Base-by-base conservation (phyloP, 2,113 vertebrate genomes). In the Ptychochromis oligacanthus region DNA sequence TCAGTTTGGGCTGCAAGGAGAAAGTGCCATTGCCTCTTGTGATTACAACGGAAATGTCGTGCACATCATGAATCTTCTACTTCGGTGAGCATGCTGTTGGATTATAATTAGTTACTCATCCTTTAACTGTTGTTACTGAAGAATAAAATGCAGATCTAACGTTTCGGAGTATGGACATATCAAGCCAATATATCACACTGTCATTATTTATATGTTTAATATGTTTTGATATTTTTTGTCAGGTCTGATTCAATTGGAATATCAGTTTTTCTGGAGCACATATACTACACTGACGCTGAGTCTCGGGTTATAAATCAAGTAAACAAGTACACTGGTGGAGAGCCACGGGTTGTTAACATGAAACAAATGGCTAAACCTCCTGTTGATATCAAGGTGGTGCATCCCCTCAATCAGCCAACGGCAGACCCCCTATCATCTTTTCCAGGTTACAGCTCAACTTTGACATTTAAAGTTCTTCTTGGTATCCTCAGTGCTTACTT, bases 301-400 rank as follows among this genome's bases (percentile, higher is more conserved):
- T 95, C 94, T 3, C 92, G 89, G 43, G 89, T 90, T 3, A 96
- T 99, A 86, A 96, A 93, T 91, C 94, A 92, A 94, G 91, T 96
- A 28, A 94, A 96, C 90, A 99, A 97, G 88, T 95, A 95, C 64
- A 96, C 94, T 0, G 97, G 97, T n/a, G 95, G 96, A n/a, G 76
- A 93, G n/a, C 36, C 92, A 8, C 90, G 94, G 59, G 95, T 89
- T 36, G 94, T 98, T 38, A 96, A 91, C 80, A 80, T 93, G 26
- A 94, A 93, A 49, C 80, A 83, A 31, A 92, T 96, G 55, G 78
- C 87, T 75, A 87, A 94, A 52, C 90, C 96, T 75, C 96, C 96
- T 15, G 58, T 64, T 20, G 92, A 94, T 20, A 87, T 99, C 65
- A 96, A 94, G 95, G 94, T 97, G 43, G 94, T 98, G 1, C 97